These are phyloP conservation scores for Tenodera sinensis DNA, from an alignment of 2,888 invertebrate species.

Conservation along the genomic window DNA sequence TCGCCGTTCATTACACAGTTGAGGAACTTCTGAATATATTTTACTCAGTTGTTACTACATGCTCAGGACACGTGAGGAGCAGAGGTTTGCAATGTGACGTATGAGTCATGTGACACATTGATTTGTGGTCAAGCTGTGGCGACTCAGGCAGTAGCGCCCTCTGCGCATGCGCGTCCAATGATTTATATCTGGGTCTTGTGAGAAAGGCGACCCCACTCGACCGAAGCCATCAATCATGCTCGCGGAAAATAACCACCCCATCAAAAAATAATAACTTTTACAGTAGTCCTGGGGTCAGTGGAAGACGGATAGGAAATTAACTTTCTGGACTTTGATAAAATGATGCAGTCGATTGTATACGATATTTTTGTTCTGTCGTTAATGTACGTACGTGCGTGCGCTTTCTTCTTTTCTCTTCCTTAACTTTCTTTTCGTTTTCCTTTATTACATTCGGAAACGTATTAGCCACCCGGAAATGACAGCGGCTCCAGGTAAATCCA, in stretches of 20 bases:
- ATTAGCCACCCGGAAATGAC: not conserved
- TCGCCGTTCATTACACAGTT: not conserved
- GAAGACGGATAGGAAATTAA: conserved; percentile 28
- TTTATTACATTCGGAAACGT: conserved; percentile 20
- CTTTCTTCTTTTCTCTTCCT: not conserved
- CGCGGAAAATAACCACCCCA: conserved; percentile 19
- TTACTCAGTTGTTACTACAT: not conserved
- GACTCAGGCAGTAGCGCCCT: not conserved
- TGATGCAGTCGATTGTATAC: conserved; percentile 16
- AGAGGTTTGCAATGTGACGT: conserved; percentile 8
- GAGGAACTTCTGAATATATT: not conserved
- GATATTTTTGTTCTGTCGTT: not conserved
- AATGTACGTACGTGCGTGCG: not conserved
- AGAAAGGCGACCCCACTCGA: conserved; percentile 18
- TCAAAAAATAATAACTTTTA: conserved; percentile 19
- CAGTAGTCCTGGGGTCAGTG: not conserved
- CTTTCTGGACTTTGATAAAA: conserved; percentile 30
- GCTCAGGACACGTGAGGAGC: not conserved
- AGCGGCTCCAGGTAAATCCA: conserved; percentile 1
- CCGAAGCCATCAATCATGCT: conserved; percentile 24
- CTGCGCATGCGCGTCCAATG: conserved; percentile 4
- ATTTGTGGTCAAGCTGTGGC: conserved; percentile 18
- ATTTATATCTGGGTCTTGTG: conserved; percentile 23
- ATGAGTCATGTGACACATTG: conserved; percentile 20
- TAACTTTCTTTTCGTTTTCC: not conserved